Evolutionary conservation across 2,888 invertebrate species (phyloP), one percentile per base, ranked within the genome.

Genomic region (Tipula helvola): DNA sequence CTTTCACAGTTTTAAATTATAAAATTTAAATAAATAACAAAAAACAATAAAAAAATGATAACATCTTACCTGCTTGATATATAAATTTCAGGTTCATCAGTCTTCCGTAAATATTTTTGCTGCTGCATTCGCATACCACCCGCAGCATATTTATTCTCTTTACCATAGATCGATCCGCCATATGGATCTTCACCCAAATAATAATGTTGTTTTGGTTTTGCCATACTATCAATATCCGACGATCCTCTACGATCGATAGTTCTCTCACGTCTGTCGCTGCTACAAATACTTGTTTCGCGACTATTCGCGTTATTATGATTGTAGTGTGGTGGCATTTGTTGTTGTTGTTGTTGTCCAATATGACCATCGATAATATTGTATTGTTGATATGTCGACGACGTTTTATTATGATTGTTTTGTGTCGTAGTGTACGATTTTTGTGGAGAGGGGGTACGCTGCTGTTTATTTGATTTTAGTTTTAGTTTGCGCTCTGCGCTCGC

Each of bases 121-220:
- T 88, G 12, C 89, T 93, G 92, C 88, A 94, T 92, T 91, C 93
- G 93, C 18, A 92, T 93, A 90, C 94, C 94, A 91, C 95, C 95
- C 10, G 71, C 71, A 3, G 28, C 28, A 92, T 96, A 96, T 90
- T 96, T 96, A 91, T 96, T 96, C 91, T 96, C 96, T 89, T 96
- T 94, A 88, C 96, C 96, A 91, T 96, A 96, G 90, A 96, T 95
- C 91, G 95, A 96, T 36, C 95, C 94, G 87, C 95, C 95, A 91
- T 96, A 97, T 41, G 96, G 96, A 92, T 97, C 96, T 92, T 97
- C 96, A 57, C 96, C 96, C 88, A 97, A 93, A 91, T 97, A 97
- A 92, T 96, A 97, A 88, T 95, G 94, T 90, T 96, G 96, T 88
- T 95, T 93, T 12, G 95, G 95, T 88, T 92, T 92, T n/a, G 91